Percentiles rank a stretch among this genome's conserved stretches.
phyloP scores from a whole-genome alignment of 2,888 invertebrate genomes.

The Clusia tigrina region DNA sequence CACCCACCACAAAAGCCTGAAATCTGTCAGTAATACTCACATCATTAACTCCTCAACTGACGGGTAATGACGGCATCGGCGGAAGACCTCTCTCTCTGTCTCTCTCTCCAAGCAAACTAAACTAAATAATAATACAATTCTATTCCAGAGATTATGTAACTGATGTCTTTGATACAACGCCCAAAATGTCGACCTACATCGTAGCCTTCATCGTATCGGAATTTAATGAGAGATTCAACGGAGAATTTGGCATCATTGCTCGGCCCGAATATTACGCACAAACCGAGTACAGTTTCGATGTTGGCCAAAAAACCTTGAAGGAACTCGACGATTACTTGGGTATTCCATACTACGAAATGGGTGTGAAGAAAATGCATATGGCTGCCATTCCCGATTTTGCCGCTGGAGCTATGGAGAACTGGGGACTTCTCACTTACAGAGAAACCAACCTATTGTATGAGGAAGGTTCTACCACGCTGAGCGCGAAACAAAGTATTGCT shows the following conservation, averaged over 20 bases:
- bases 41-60: slow-evolving; percentile 20
- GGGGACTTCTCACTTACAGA: slow-evolving; percentile 86
- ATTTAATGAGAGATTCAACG: slow-evolving; percentile 58
- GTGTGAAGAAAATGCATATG: slow-evolving; percentile 79
- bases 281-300: slow-evolving; percentile 72
- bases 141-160: slow-evolving; percentile 38
- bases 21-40: slow-evolving; percentile 50
- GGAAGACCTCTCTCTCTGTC: no score
- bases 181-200: slow-evolving; percentile 80
- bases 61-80: no score
- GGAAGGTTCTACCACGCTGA: slow-evolving; percentile 67
- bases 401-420: slow-evolving; percentile 91
- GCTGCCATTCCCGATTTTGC: slow-evolving; percentile 86
- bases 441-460: slow-evolving; percentile 76
- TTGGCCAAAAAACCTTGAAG: slow-evolving; percentile 67
- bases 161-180: slow-evolving; percentile 62
- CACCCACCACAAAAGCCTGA: slow-evolving; percentile 54
- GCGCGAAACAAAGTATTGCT: slow-evolving; percentile 71
- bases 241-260: slow-evolving; percentile 69
- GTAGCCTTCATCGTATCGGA: slow-evolving; percentile 79
- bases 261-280: slow-evolving; percentile 74
- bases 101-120: background rate
- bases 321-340: slow-evolving; percentile 70
- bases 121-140: background rate
- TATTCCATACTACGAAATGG: slow-evolving; percentile 66